Conservation (phyloP, 2,888 invertebrate genomes). For the Orthosia cruda region DNA sequence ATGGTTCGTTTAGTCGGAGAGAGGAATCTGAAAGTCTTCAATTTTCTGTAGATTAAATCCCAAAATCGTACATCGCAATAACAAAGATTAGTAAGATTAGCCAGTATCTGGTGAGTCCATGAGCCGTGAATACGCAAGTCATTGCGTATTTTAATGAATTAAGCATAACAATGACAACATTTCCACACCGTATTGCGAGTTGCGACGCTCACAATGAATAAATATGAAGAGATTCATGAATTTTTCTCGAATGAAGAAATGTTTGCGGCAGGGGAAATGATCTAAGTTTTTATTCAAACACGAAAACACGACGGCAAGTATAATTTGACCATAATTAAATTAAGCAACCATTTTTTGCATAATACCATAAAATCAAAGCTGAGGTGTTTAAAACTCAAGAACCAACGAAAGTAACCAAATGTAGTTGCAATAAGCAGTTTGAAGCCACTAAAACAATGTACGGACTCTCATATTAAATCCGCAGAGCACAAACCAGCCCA, state of each 20-base stretch:
- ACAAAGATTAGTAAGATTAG: constrained; percentile 16
- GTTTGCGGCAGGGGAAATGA: constrained; percentile 65
- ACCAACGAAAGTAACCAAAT: background rate
- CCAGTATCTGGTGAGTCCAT: constrained; percentile 4
- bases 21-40: background rate
- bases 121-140: constrained; percentile 22
- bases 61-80: background rate
- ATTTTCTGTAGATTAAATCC: background rate
- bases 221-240: constrained; percentile 75
- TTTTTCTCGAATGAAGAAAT: constrained; percentile 70
- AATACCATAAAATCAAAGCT: background rate
- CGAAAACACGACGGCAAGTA: constrained; percentile 26
- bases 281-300: constrained; percentile 56
- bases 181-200: constrained; percentile 70
- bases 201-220: constrained; percentile 73
- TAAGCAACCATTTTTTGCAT: constrained; percentile 4
- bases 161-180: constrained; percentile 71
- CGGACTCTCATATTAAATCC: constrained; percentile 28
- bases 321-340: constrained; percentile 49
- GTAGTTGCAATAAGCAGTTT: background rate
- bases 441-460: constrained; percentile 18
- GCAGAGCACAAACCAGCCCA: constrained; percentile 9
- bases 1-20: constrained; percentile 1
- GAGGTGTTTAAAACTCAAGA: background rate
- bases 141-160: constrained; percentile 63